Evolutionary conservation across 2,888 invertebrate genomes (phyloP).

Genomic region (Ornithoptera alexandrae): DNA sequence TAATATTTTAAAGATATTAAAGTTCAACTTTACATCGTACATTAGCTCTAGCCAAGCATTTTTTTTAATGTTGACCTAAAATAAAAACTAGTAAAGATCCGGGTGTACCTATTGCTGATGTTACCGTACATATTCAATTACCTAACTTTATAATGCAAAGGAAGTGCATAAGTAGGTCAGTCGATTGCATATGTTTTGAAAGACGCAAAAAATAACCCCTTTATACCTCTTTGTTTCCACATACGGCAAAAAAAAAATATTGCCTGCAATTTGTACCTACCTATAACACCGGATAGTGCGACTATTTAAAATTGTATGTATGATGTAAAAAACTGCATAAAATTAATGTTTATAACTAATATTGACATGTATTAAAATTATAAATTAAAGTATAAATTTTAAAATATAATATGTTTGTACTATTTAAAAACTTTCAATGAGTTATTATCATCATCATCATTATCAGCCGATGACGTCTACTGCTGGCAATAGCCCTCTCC

Average conservation of each 20-base stretch:
- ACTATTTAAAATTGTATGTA: conserved; percentile 42
- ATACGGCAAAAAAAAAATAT: conserved; percentile 62
- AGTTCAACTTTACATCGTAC: not conserved
- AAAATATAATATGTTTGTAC: no score
- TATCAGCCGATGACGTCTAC: no score
- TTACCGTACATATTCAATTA: conserved; percentile 69
- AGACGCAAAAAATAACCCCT: conserved; percentile 72
- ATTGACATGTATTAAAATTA: no score
- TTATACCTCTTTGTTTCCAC: conserved; percentile 70
- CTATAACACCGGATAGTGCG: conserved; percentile 47
- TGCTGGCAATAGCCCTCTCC: no score
- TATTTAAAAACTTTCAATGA: no score
- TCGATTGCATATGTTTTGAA: conserved; percentile 77
- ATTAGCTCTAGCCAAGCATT: not conserved
- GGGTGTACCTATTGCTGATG: conserved; percentile 36
- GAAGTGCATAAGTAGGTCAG: conserved; percentile 77
- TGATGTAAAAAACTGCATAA: not conserved
- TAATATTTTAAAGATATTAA: not conserved
- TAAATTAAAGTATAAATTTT: no score
- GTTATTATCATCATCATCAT: no score
- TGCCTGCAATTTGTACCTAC: conserved; percentile 77
- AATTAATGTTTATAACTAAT: no score
- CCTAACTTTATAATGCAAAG: conserved; percentile 68
- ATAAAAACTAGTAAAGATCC: conserved; percentile 4
- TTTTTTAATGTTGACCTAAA: not conserved